Percentiles rank a stretch among this genome's conserved stretches.
Conservation (phyloP, 2,113 vertebrate genomes). For the Calidris pugnax region DNA sequence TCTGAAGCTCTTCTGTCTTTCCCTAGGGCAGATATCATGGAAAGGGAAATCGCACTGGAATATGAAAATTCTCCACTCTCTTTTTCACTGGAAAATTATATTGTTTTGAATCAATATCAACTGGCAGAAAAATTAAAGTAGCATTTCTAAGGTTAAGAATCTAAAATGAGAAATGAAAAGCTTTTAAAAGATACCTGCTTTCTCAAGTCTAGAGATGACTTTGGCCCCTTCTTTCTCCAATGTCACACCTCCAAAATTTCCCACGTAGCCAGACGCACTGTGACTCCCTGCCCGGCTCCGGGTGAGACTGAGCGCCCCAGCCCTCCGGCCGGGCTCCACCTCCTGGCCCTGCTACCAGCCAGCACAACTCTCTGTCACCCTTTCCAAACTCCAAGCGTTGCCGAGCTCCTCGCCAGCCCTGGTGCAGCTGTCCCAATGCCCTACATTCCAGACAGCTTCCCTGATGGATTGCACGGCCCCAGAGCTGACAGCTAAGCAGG, state of each 20-base stretch:
- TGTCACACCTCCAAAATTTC: not conserved
- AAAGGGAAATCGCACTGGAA: not conserved
- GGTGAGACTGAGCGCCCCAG: accelerated
- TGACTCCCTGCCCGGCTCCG: not conserved
- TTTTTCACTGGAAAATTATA: not conserved
- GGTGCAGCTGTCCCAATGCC: constrained; percentile 46
- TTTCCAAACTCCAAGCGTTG: not conserved
- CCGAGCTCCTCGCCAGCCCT: not conserved
- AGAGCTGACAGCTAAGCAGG: accelerated
- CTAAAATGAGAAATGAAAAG: not conserved
- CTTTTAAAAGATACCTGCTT: not conserved
- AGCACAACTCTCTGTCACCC: not conserved
- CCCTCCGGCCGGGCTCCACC: not conserved
- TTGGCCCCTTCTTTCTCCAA: not conserved
- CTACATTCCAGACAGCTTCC: constrained; percentile 40
- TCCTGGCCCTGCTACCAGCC: not conserved
- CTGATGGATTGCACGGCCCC: not conserved
- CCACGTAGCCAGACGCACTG: accelerated
- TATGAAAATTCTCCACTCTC: not conserved
- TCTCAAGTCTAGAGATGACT: not conserved
- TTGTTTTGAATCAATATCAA: not conserved
- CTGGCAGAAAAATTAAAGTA: not conserved
- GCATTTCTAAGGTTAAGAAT: not conserved
- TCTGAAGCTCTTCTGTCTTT: not conserved
- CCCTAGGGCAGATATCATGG: not conserved